Base-by-base conservation (phyloP, 2,797 vertebrate species). In the Ptychadena robeensis region DNA sequence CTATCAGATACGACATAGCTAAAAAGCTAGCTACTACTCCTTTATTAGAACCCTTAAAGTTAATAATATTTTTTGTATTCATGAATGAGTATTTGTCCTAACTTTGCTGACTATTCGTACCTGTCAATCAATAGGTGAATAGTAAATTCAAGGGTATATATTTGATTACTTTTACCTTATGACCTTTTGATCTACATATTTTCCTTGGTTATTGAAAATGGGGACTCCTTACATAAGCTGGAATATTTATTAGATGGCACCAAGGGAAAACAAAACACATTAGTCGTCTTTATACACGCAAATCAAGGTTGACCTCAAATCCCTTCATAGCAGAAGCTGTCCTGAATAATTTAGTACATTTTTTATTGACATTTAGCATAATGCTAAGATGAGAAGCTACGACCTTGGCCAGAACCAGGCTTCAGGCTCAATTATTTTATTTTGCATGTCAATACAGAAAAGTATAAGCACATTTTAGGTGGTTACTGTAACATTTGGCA, bases 271-370 rank as follows among this genome's bases (percentile, higher is more conserved):
- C 59, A 30, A 61, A 44, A 44, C 40, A 37, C 25, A 72, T 72
- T 37, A 65, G 37, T 32, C 18, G 32, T 63, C n/a, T 44, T 11
- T 14, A 64, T 80, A 63, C 61, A 73, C 48, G 57, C 28, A 65
- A 73, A 81, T 81, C 79, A 66, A 31, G 48, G n/a, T 31, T 73
- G 59, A 73, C 38, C 69, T 71, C 38, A 81, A 53, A 73, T 73
- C 37, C 59, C 69, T 66, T 73, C 37, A 31, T 73, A 25, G 28
- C 25, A 38, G 30, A 73, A 73, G 30, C 38, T 31, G 25, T 65
- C 61, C 7, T 81, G 61, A 81, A 73, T 81, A 73, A 73, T 73
- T 81, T 53, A 73, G 25, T 30, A 73, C 38, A 37, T 57, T 73
- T 65, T 25, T 65, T 73, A 73, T 35, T 73, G 31, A 81, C 64